Evolutionary conservation across 2,888 invertebrate genomes (phyloP).

Genomic region (Platynereis dumerilii): DNA sequence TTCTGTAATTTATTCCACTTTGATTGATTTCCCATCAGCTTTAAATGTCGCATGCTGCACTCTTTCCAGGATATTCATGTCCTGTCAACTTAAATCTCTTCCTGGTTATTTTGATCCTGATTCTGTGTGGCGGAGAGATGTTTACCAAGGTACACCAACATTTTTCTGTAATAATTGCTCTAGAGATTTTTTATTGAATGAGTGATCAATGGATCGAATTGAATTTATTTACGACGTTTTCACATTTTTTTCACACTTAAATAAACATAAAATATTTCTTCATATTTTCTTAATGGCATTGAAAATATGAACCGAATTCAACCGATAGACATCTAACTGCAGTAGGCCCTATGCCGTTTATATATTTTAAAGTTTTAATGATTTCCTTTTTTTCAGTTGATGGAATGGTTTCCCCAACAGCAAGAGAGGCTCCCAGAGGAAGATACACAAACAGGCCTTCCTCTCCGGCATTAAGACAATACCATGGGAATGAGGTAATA

Average conservation of each 20-base stretch:
- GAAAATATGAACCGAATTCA: no score
- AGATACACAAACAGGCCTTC: conserved; percentile 11
- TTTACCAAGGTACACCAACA: conserved; percentile 44
- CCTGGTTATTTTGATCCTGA: conserved; percentile 53
- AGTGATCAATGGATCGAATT: not conserved
- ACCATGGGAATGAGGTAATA: not conserved
- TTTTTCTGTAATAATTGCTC: no score
- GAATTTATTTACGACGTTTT: no score
- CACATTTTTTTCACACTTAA: no score
- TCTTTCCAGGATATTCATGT: conserved; percentile 52
- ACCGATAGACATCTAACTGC: not conserved
- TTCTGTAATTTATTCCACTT: no score
- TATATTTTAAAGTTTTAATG: no score
- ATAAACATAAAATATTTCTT: no score
- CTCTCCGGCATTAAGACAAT: conserved; percentile 1
- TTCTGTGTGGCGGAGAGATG: conserved; percentile 42
- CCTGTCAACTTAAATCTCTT: conserved; percentile 51
- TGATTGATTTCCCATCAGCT: no score
- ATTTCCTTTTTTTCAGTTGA: conserved; percentile 13
- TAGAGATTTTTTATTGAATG: not conserved
- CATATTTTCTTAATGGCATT: no score
- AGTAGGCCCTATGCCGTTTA: not conserved
- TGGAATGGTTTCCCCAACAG: conserved; percentile 10
- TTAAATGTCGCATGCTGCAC: no score
- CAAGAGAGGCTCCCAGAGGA: conserved; percentile 5